Evolutionary conservation across 2,888 invertebrate species (phyloP), one percentile per base, ranked within the genome.

Genomic region (Drosophila sordidula): DNA sequence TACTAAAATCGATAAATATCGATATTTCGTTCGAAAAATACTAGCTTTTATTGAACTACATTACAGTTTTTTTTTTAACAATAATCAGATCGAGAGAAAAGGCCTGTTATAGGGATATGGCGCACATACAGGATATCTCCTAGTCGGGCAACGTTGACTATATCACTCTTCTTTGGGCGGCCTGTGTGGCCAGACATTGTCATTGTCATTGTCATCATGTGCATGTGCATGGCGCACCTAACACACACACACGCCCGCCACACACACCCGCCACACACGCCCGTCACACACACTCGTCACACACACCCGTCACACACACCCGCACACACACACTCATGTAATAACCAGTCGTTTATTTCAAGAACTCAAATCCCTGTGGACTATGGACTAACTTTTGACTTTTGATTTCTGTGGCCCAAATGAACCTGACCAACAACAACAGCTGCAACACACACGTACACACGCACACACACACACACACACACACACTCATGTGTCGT

Each of bases 401-500:
- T 83, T 82, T 88, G 86, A 87, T 82, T 85, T 75, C 70, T 85
- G 73, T 87, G 80, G 80, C 77, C 84, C 66, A 87, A 84, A 84
- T 79, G 77, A 87, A 87, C 75, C 82, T 76, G 73, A 68, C 82
- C 71, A 73, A 59, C 63, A 59, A 54, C 70, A 59, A 39, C 47
- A 58, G 49, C 55, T 54, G 18, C 34, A 52, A 29, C 11, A 36
- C 34, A 29, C 34, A 47, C 32, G 47, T 18, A 47, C 26, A 8
- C 25, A 52, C 26, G 39, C 57, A 52, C 47, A 56, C 26, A 36
- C n/a, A 16, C 25, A 26, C 44, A 41, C 34, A 32, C 41, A 45
- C 51, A 25, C 52, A 58, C 18, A 36, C 56, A n/a, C n/a, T n/a
- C n/a, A 45, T 71, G 70, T 76, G 69, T 71, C 69, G 75, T 74